Evolutionary conservation across 2,797 vertebrate species (phyloP).

Genomic region (Momotus momota): DNA sequence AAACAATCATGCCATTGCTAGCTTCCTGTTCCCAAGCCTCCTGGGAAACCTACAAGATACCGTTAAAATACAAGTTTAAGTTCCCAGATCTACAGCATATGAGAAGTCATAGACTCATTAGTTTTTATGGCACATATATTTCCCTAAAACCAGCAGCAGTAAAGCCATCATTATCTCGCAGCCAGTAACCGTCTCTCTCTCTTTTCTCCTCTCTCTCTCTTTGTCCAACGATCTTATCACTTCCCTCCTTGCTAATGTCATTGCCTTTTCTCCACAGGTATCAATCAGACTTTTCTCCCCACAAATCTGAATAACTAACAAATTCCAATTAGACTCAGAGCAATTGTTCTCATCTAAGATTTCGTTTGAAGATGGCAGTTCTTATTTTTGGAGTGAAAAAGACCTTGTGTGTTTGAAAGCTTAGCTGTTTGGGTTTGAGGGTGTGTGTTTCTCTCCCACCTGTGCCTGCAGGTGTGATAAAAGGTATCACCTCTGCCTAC

Average conservation of each 20-base stretch:
- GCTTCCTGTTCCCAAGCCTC: background rate
- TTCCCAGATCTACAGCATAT: background rate
- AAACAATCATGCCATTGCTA: background rate
- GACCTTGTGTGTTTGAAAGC: background rate
- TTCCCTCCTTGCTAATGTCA: background rate
- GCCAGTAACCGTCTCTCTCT: background rate
- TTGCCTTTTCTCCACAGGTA: background rate
- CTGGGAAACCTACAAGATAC: background rate
- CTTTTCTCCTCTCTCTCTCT: background rate
- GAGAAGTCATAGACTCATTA: background rate
- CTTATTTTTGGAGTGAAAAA: background rate
- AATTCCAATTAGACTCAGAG: background rate
- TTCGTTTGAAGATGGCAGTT: background rate
- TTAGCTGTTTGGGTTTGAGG: background rate
- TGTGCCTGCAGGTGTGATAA: background rate
- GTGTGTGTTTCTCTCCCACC: accelerated
- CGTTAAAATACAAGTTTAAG: background rate
- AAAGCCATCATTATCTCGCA: background rate
- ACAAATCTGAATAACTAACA: background rate
- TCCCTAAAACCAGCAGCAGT: background rate
- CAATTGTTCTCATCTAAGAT: background rate
- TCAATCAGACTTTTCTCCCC: background rate
- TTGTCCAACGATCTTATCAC: background rate
- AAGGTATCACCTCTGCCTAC: background rate
- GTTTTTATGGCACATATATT: background rate